phyloP scores from a whole-genome alignment of 2,113 vertebrate species.

The Prietella phreatophila region DNA sequence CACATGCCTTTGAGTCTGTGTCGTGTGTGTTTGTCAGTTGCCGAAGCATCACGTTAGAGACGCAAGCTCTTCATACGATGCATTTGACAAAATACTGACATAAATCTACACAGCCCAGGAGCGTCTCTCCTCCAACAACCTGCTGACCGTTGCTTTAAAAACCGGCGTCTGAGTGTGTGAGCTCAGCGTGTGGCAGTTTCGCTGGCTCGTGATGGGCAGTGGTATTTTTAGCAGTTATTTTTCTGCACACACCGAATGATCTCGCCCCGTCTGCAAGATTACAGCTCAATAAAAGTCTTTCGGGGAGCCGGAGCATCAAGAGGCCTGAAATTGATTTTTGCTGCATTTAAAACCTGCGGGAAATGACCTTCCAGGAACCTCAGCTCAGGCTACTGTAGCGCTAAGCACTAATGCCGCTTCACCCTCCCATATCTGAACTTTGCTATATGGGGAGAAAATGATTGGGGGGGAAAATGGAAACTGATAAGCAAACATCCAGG shows the following conservation, averaged over 20 bases:
- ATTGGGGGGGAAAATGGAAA: neutral
- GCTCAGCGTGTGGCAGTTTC: neutral
- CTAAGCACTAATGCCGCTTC: constrained; percentile 26
- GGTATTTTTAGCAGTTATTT: constrained; percentile 40
- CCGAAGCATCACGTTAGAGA: neutral
- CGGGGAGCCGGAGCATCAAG: constrained; percentile 17
- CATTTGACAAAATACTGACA: neutral
- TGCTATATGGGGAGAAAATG: neutral
- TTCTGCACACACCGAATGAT: constrained; percentile 2
- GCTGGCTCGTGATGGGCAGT: neutral
- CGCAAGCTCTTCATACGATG: neutral
- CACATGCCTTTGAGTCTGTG: neutral
- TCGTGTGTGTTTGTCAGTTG: neutral
- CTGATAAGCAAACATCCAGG: neutral
- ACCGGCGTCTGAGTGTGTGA: neutral
- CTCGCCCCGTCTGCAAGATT: constrained; percentile 2
- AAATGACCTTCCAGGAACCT: constrained; percentile 27
- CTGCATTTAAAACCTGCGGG: constrained; percentile 28
- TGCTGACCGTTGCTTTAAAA: constrained; percentile 23
- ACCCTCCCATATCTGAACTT: neutral
- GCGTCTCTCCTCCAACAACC: neutral
- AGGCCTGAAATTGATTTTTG: constrained; percentile 49
- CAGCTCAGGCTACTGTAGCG: constrained; percentile 21
- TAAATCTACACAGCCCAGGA: neutral
- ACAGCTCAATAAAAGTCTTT: constrained; percentile 35